phyloP scores from a whole-genome alignment of 2,113 vertebrate genomes.

The Zosterops borbonicus region DNA sequence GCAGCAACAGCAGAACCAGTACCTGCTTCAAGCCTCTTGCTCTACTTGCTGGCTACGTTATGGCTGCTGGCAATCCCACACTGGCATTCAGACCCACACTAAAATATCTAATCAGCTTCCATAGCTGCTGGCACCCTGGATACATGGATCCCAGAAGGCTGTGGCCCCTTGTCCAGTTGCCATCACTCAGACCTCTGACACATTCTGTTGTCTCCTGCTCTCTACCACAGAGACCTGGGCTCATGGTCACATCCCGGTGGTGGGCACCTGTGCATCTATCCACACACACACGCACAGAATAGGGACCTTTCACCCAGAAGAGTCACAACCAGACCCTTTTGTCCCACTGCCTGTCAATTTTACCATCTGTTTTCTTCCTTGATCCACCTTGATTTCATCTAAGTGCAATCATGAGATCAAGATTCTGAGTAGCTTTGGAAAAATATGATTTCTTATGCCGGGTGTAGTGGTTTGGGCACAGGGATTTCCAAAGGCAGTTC shows the following conservation, averaged over 20 bases:
- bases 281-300: background rate
- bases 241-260: background rate
- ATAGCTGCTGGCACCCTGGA: background rate
- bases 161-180: background rate
- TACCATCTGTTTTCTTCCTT: background rate
- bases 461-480: background rate
- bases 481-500: background rate
- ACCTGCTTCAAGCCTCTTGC: background rate
- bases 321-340: background rate
- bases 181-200: background rate
- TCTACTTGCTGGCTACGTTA: background rate
- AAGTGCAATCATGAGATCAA: background rate
- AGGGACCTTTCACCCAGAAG: background rate
- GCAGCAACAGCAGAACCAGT: background rate
- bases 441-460: background rate
- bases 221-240: background rate
- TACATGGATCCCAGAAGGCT: background rate
- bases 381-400: background rate
- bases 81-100: no score
- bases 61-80: background rate
- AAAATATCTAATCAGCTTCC: background rate
- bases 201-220: background rate
- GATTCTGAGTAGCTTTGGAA: background rate
- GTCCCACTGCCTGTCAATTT: background rate
- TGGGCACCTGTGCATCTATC: rapidly evolving